Base-by-base conservation (phyloP, 2,797 vertebrate genomes). In the Merluccius polli region DNA sequence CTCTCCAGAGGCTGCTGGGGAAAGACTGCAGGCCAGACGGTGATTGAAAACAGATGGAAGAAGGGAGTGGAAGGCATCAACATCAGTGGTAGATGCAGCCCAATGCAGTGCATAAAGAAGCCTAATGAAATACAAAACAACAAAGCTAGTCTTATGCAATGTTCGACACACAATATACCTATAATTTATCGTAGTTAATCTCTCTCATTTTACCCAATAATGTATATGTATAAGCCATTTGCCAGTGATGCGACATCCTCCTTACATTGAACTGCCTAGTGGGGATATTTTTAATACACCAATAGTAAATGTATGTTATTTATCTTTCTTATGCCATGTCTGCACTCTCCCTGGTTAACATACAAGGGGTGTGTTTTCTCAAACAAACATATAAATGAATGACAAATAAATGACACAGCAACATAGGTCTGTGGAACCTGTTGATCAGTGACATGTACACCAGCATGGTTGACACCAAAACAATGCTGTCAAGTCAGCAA, bases 1-100 rank as follows among this genome's bases (percentile, higher is more conserved):
- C 67, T 79, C 68, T 69, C 35, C 21, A n/a, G 52, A 63, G 52
- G 52, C 21, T n/a, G 21, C 73, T 59, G 35, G 75, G 79, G 41
- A 65, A 68, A 29, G 31, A 10, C n/a, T 36, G 73, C 73, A 36
- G 75, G 48, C 80, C 73, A 80, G 70, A 84, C 70, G 10, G 70
- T 76, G 4, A 85, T 65, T 72, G 75, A 80, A 87, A 86, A 84
- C 83, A 87, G 74, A 87, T 81, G 74, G 77, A 77, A 24, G 33
- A 18, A 79, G 52, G 52, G 52, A 63, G 52, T 67, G 72, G 35
- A 8, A 21, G 52, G 13, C n/a, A 6, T 6, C 38, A 29, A 75
- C 41, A 21, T 18, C 6, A 31, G 67, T 7, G 67, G 27, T 27
- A 29, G 73, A 69, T 75, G 27, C 31, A 41, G 52, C 52, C 30